A percentile compares a stretch with the other conserved stretches of the same genome.
phyloP scores from a whole-genome alignment of 2,888 invertebrate species.

The Tanaodytes sp. region DNA sequence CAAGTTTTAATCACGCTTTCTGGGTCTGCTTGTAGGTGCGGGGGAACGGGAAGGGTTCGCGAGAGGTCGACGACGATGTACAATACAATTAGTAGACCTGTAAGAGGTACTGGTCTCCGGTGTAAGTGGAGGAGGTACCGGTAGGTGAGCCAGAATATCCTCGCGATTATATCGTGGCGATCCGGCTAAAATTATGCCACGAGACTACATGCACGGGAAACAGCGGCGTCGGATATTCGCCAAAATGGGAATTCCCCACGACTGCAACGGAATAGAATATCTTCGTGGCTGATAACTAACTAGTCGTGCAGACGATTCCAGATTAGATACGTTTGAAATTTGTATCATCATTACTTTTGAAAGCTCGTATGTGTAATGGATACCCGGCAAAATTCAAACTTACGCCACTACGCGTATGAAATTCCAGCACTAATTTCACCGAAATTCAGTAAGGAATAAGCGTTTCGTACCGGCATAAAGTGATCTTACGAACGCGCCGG shows the following conservation, averaged over 20 bases:
- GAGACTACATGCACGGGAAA: slow-evolving; percentile 52
- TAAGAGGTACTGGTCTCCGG: slow-evolving; percentile 49
- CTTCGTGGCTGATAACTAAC: slow-evolving; percentile 51
- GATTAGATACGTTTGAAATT: slow-evolving; percentile 53
- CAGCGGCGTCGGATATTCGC: slow-evolving; percentile 51
- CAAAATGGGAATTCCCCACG: slow-evolving; percentile 55
- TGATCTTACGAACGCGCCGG: no score
- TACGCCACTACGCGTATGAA: slow-evolving; percentile 21
- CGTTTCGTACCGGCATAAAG: no score
- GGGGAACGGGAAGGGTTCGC: slow-evolving; percentile 24
- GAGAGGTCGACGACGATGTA: slow-evolving; percentile 57
- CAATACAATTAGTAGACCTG: slow-evolving; percentile 60
- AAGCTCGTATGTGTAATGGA: slow-evolving; percentile 47
- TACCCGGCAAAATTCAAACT: slow-evolving; percentile 37
- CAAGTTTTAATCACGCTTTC: slow-evolving; percentile 63
- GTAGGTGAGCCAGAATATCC: slow-evolving; percentile 52
- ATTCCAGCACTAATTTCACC: slow-evolving; percentile 17
- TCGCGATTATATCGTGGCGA: slow-evolving; percentile 54
- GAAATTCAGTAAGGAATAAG: neutral
- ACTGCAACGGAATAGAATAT: slow-evolving; percentile 44
- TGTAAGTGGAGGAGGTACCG: slow-evolving; percentile 50
- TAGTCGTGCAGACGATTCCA: slow-evolving; percentile 52
- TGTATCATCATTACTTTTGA: slow-evolving; percentile 49
- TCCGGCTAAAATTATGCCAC: slow-evolving; percentile 55
- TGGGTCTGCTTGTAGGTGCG: slow-evolving; percentile 33